Conservation (phyloP, 2,888 invertebrate genomes). For the Drosophila tanythrix region DNA sequence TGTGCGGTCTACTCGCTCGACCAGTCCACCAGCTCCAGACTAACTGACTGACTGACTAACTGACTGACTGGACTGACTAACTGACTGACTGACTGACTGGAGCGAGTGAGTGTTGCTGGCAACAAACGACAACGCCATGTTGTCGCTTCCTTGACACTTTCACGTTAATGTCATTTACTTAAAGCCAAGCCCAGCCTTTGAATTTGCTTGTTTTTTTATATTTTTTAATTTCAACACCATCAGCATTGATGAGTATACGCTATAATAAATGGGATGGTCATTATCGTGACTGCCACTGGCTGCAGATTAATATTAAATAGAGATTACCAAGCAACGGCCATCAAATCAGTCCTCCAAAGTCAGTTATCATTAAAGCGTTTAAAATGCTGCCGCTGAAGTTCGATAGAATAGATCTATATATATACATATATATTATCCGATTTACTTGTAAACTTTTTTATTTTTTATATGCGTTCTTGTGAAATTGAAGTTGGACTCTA, state of each 20-base stretch:
- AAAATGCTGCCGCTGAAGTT: not conserved
- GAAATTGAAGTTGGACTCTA: constrained; percentile 14
- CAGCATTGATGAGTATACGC: constrained; percentile 50
- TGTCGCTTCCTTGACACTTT: constrained; percentile 38
- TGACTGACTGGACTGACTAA: no score
- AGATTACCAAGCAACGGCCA: not conserved
- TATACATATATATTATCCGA: not conserved
- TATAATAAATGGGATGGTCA: constrained; percentile 43
- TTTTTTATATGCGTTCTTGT: not conserved
- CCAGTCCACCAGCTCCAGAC: not conserved
- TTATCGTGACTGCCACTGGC: constrained; percentile 27
- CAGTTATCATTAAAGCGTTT: not conserved
- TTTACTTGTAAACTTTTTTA: not conserved
- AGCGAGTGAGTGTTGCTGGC: constrained; percentile 37
- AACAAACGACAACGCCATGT: constrained; percentile 28
- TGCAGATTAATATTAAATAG: constrained; percentile 41
- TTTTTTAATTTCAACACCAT: constrained; percentile 39
- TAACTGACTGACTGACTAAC: not conserved
- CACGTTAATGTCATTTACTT: constrained; percentile 33
- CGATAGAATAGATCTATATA: not conserved
- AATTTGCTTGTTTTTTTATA: no score
- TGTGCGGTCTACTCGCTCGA: constrained; percentile 16
- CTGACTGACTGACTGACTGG: not conserved
- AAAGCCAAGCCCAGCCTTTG: constrained; percentile 15
- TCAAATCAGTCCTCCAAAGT: not conserved